Base-by-base conservation (phyloP, 2,797 vertebrate genomes). In the Sciurus vulgaris region DNA sequence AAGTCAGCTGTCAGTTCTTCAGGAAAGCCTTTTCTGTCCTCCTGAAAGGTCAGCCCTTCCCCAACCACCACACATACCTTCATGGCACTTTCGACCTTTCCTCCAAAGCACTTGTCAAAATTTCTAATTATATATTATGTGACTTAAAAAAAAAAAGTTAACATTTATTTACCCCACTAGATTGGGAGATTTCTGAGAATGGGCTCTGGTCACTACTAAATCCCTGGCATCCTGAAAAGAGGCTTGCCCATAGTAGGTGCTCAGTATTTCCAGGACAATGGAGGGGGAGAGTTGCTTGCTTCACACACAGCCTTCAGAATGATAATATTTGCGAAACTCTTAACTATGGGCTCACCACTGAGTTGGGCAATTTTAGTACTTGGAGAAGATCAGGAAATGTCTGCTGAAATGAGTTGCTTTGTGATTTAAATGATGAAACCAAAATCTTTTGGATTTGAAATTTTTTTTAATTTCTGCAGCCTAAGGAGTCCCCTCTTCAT, bases 401-500 rank as follows among this genome's bases (percentile, higher is more conserved):
- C 51, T 92, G 44, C 83, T 74, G 33, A 78, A 88, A 41, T 38
- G 54, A 81, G 41, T 78, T 54, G 24, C 67, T 69, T 87, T 89
- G 49, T 86, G 73, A 51, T 79, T 79, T 72, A 44, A 74, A 54
- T 65, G 26, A 38, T 70, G 51, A 89, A 79, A 15, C 12, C 49
- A 38, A 77, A 63, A 89, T 47, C 18, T 67, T 73, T 79, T 28
- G 41, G 24, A 54, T 82, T 38, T 96, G 49, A 87, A 22, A 63
- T 89, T 82, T 96, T 97, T 3, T 10, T 96, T 97, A 79, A 79
- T 97, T 97, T 97, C 94, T 97, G 95, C 97, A 99, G 99, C 96
- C 99, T 81, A 98, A 98, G 88, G 98, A 99, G 88, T 98, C 99
- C 56, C 98, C 99, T 92, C 98, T 99, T 90, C 99, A 99, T 97